phyloP scores from a whole-genome alignment of 2,113 vertebrate species.

The Gobio gobio region DNA sequence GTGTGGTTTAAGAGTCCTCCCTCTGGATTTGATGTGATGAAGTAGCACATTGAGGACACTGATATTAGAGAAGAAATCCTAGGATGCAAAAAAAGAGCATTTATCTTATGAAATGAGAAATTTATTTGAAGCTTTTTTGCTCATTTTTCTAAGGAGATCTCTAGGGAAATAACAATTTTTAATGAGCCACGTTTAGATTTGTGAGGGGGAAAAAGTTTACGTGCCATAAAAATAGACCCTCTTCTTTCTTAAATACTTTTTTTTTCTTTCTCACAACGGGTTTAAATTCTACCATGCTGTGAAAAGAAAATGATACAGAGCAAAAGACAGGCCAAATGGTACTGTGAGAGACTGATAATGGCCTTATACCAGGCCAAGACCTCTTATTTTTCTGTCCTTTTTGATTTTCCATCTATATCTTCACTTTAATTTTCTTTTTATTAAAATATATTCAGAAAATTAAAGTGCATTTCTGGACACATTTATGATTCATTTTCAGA shows the following conservation, averaged over 20 bases:
- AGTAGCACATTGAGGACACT: constrained; percentile 13
- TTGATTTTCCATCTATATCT: constrained; percentile 20
- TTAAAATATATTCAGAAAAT: not conserved
- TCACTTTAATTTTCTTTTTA: not conserved
- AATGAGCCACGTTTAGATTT: constrained; percentile 56
- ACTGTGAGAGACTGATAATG: constrained; percentile 29
- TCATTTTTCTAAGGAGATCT: constrained; percentile 45
- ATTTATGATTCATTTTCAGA: not conserved
- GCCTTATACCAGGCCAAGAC: not conserved
- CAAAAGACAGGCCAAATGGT: constrained; percentile 6
- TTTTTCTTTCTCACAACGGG: not conserved
- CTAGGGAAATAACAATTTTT: constrained; percentile 54
- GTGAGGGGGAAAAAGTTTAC: constrained; percentile 25
- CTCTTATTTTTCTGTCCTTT: constrained; percentile 29
- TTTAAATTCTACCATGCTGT: constrained; percentile 24
- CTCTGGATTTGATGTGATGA: constrained; percentile 26
- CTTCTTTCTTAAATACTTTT: constrained; percentile 36
- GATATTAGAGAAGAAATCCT: constrained; percentile 28
- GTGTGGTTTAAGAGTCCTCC: constrained; percentile 1
- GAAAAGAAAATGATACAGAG: not conserved
- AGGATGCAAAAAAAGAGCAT: constrained; percentile 28
- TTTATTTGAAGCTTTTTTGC: constrained; percentile 51
- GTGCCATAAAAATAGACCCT: constrained; percentile 49
- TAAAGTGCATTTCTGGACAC: not conserved
- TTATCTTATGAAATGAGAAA: constrained; percentile 51